Conservation (phyloP, 2,888 invertebrate genomes). For the Isoperla grammatica region DNA sequence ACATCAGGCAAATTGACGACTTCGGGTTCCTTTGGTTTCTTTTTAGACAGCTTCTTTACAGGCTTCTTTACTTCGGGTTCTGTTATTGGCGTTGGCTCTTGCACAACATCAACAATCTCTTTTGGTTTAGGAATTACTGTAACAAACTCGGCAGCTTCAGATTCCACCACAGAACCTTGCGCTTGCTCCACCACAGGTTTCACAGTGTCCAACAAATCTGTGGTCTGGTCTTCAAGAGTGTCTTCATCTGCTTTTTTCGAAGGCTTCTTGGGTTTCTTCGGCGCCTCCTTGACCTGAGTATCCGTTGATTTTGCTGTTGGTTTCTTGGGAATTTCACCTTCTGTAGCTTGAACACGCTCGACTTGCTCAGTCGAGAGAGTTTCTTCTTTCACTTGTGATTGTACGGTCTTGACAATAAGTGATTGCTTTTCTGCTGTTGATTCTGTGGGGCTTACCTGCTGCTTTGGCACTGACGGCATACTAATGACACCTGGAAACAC, state of each 20-base stretch:
- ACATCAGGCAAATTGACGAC: constrained; percentile 4
- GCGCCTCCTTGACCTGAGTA: constrained; percentile 32
- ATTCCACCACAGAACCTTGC: background rate
- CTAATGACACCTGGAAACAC: constrained; percentile 32
- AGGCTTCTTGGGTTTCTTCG: constrained; percentile 38
- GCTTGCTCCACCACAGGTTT: constrained; percentile 3
- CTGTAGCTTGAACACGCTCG: background rate
- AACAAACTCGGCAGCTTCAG: constrained; percentile 18
- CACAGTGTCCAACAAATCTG: constrained; percentile 6
- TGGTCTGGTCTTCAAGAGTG: constrained; percentile 25
- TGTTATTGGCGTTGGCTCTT: background rate
- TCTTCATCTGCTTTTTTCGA: constrained; percentile 34
- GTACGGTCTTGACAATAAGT: constrained; percentile 18
- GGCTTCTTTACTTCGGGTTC: constrained; percentile 1
- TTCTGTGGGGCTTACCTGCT: constrained; percentile 29
- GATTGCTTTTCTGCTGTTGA: constrained; percentile 23
- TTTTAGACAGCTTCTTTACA: background rate
- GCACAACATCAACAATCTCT: background rate
- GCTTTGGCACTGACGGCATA: constrained; percentile 22
- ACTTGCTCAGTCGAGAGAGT: constrained; percentile 11
- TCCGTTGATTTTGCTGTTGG: constrained; percentile 28
- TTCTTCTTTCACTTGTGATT: constrained; percentile 14
- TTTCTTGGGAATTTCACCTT: constrained; percentile 7
- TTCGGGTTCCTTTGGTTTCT: background rate
- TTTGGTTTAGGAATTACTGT: background rate